Evolutionary conservation across 2,888 invertebrate species (phyloP), one percentile per base, ranked within the genome.

Genomic region (Chelonus formosanus): DNA sequence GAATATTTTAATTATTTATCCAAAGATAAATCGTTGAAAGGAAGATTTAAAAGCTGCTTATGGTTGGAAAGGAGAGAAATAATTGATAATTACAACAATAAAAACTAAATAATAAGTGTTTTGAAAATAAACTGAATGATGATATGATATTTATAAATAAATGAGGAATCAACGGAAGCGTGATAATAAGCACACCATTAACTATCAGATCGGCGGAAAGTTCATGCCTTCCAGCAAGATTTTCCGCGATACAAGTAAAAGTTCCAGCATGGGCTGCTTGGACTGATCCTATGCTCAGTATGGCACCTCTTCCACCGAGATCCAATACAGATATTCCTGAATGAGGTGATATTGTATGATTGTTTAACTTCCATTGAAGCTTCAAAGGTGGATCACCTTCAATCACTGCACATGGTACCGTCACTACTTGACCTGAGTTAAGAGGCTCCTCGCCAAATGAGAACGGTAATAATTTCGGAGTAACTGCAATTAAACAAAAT

Each of bases 341-440:
- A 75, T 84, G 84, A 43, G 84, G 84, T 65, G 81, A 83, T 60
- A 85, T 84, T 65, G 78, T 67, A 56, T 81, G 81, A 74, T 80
- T 80, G 72, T 85, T 84, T 67, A 87, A 86, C 65, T 86, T 85
- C 91, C 91, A 91, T 66, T 85, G 86, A 48, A 91, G 87, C 75
- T 87, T 87, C 61, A 91, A 86, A 50, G 91, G 91, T 67, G 87
- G 85, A 82, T 91, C 91, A 34, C 91, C 90, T 74, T 88, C 87
- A 70, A 87, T 80, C 66, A 90, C 87, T 55, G 88, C 87, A 76
- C 90, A 90, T 59, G 88, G 88, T 63, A 89, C 86, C 35, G 87
- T 87, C 47, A 87, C 87, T 59, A 88, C 86, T 78, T 90, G 88
- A 63, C 89, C 90, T 48, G 88, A 87, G 76, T 89, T 88, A 59